These are phyloP conservation scores for Epizoanthus scotinus DNA, from an alignment of 92 coral and sea anemone species.

Conservation along the genomic window DNA sequence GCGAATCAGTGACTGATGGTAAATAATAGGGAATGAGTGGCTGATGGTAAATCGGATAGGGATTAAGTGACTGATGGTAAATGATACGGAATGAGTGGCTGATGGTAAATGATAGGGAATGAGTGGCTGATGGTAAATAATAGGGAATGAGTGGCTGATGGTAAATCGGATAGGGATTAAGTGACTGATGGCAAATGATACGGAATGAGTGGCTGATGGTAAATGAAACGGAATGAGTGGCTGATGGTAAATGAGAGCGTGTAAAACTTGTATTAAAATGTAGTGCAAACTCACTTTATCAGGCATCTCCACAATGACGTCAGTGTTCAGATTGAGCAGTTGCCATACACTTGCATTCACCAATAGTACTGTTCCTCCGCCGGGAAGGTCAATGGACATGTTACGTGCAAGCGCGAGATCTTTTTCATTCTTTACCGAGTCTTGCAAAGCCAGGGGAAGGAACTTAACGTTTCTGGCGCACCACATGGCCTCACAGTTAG, in stretches of 20 bases:
- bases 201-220: too few relatives aligned
- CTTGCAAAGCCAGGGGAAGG: constrained; percentile 56
- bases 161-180: too few relatives aligned
- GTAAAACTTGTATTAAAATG: background rate
- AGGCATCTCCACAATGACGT: constrained; percentile 54
- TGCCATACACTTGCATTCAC: constrained; percentile 45
- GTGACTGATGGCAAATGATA: too few relatives aligned
- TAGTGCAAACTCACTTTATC: constrained; percentile 35
- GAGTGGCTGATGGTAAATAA: too few relatives aligned
- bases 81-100: too few relatives aligned
- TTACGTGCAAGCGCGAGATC: constrained; percentile 23
- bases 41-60: too few relatives aligned
- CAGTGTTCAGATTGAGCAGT: constrained; percentile 57
- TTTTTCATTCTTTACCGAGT: constrained; percentile 41
- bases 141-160: too few relatives aligned
- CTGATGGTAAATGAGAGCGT: background rate
- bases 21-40: too few relatives aligned
- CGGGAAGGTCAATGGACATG: constrained; percentile 32
- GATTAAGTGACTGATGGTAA: too few relatives aligned
- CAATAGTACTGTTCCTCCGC: constrained; percentile 33
- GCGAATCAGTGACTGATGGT: too few relatives aligned
- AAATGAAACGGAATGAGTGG: too few relatives aligned
- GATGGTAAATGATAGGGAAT: too few relatives aligned
- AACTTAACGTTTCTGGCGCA: constrained; percentile 66
- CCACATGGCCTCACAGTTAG: constrained; percentile 71